Base-by-base conservation (phyloP, 2,888 invertebrate genomes). In the Polia nebulosa region DNA sequence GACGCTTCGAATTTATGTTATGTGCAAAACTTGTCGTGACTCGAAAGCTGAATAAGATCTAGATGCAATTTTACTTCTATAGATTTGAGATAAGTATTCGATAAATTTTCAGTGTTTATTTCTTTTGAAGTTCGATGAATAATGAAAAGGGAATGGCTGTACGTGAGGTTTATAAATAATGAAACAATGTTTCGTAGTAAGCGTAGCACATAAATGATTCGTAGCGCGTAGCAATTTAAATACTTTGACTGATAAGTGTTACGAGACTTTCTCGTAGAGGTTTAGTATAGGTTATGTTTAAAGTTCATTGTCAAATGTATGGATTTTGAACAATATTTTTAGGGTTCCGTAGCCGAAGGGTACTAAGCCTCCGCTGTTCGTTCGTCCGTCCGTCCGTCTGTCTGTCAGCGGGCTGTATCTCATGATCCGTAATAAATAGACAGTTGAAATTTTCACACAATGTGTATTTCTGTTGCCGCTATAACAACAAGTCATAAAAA, bases 21-120 rank as follows among this genome's bases (percentile, higher is more conserved):
- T 67, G 66, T 78, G 57, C 72, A 72, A 71, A 66, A 57, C 29
- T 72, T 77, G 56, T 62, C 83, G 83, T 83, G 83, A 80, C 78
- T 78, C 1, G 82, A 80, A 83, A 81, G 8, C 49, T 70, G 39
- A 78, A 57, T 27, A 64, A 76, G 67, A 69, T 68, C 62, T 76
- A 64, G 67, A 81, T 78, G 82, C 83, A 82, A 83, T 76, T 75
- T 65, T 34, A 73, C 66, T 64, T 72, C 44, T 68, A 76, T 69
- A 78, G 69, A 80, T 82, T 76, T 77, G 6, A 36, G 68, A 65
- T 75, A 77, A 79, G 60, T 71, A 25, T 36, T 36, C 56, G 36
- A 81, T 82, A 82, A 81, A 82, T 81, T 75, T 49, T 34, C 66
- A 51, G n/a, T 68, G 58, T 78, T 76, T 81, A 78, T 83, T 71